A percentile compares a stretch with the other conserved stretches of the same genome.
Conservation (phyloP, 2,797 vertebrate genomes). For the Margarornis squamiger region DNA sequence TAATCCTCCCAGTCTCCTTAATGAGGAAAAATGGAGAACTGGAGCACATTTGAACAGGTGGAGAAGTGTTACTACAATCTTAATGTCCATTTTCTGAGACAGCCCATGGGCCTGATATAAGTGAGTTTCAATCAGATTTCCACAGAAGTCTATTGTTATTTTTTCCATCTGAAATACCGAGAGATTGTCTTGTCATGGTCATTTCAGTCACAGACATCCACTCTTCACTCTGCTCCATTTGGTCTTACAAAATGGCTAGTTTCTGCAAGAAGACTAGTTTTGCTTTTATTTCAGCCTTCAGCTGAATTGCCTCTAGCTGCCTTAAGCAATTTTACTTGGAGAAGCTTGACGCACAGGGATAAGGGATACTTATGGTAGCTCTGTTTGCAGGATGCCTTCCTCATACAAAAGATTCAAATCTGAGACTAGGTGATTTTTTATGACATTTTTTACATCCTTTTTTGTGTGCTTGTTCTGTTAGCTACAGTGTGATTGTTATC, state of each 20-base stretch:
- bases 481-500: neutral
- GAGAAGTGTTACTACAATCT: neutral
- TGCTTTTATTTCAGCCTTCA: neutral
- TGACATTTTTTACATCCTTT: neutral
- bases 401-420: neutral
- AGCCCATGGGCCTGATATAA: neutral
- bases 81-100: neutral
- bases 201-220: neutral
- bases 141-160: neutral
- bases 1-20: neutral
- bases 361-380: neutral
- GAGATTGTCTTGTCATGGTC: neutral
- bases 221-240: neutral
- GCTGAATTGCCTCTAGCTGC: neutral
- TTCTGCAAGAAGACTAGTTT: neutral
- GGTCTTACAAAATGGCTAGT: neutral
- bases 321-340: neutral
- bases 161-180: neutral
- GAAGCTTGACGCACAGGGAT: neutral
- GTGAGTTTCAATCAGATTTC: conserved; percentile 1
- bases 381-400: neutral
- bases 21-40: neutral
- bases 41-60: neutral
- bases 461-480: neutral
- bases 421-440: neutral